Evolutionary conservation across 2,797 vertebrate species (phyloP).

Genomic region (Helarctos malayanus): DNA sequence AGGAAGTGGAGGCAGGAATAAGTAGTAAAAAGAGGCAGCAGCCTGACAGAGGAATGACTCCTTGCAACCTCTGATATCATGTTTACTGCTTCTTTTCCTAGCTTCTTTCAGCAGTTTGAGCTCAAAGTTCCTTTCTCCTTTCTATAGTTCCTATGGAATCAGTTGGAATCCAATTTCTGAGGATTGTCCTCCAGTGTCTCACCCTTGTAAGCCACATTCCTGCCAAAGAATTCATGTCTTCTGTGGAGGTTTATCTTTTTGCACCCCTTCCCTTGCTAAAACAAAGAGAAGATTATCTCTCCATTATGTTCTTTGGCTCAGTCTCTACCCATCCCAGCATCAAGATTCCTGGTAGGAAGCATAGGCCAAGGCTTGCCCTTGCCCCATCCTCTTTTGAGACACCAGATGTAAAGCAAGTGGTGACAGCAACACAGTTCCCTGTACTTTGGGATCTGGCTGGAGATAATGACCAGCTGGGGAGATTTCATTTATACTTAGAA

Average conservation of each 20-base stretch:
- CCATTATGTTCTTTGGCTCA: background rate
- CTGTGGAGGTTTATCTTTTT: background rate
- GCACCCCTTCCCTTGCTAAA: background rate
- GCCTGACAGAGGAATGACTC: background rate
- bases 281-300: background rate
- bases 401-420: constrained; percentile 53
- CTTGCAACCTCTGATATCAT: background rate
- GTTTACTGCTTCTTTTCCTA: background rate
- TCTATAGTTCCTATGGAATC: background rate
- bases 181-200: background rate
- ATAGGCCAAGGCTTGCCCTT: background rate
- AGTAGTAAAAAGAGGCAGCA: background rate
- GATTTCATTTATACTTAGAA: constrained; percentile 76
- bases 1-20: background rate
- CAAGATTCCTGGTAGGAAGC: background rate
- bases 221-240: background rate
- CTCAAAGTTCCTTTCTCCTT: background rate
- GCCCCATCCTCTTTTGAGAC: background rate
- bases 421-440: background rate
- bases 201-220: background rate
- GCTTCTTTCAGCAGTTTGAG: background rate
- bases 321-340: background rate
- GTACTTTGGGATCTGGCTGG: background rate
- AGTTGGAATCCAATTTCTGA: background rate
- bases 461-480: background rate